Conservation (phyloP, 2,797 vertebrate species). For the Enteromius trimaculatus region DNA sequence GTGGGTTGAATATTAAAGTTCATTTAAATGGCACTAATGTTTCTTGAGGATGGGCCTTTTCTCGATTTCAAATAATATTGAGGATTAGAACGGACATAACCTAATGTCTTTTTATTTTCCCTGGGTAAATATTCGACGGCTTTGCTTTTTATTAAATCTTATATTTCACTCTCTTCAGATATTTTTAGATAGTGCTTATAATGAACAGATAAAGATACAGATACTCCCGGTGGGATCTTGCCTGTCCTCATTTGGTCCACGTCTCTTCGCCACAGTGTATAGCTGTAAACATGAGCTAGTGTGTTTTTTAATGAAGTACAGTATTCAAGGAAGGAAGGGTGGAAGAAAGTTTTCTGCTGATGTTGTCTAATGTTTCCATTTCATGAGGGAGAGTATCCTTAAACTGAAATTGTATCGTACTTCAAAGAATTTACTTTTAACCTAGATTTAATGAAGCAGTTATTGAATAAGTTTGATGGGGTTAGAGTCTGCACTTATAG, state of each 20-base stretch:
- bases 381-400: slow-evolving; percentile 2
- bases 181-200: not conserved
- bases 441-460: slow-evolving; percentile 1
- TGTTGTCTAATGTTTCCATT: slow-evolving; percentile 34
- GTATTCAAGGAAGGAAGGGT: slow-evolving; percentile 10
- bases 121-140: not conserved
- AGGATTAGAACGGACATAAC: not conserved
- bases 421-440: slow-evolving; percentile 7
- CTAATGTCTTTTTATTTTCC: slow-evolving; percentile 10
- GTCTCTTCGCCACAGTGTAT: not conserved
- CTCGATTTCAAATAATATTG: not conserved
- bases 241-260: slow-evolving; percentile 37
- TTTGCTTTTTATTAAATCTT: slow-evolving; percentile 2
- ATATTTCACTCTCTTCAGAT: not conserved
- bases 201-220: slow-evolving; percentile 30
- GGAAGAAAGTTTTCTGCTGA: slow-evolving; percentile 42
- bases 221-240: not conserved
- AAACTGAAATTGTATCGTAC: not conserved
- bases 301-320: slow-evolving; percentile 44
- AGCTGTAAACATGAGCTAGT: slow-evolving; percentile 33
- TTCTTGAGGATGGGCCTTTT: not conserved
- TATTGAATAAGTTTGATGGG: not conserved
- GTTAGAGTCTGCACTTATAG: not conserved
- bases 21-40: not conserved
- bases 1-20: not conserved